Conservation (phyloP, 2,888 invertebrate species). For the Dryadula phaetusa region DNA sequence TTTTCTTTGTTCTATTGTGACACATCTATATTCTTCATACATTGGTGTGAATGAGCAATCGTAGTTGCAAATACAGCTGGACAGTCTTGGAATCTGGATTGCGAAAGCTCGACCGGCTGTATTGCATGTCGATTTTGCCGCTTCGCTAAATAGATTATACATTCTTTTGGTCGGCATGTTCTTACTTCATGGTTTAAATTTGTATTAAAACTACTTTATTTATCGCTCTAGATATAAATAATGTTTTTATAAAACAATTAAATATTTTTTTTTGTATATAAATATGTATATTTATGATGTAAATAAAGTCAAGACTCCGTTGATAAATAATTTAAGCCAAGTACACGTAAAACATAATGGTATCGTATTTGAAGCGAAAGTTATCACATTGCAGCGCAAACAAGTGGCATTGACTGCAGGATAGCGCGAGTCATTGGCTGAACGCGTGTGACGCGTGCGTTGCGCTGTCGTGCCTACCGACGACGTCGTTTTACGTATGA, state of each 20-base stretch:
- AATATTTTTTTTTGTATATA: not conserved
- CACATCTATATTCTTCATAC: constrained; percentile 30
- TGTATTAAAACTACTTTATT: not conserved
- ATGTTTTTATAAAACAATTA: not conserved
- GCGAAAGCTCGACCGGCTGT: constrained; percentile 70
- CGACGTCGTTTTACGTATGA: constrained; percentile 41
- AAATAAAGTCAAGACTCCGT: not conserved
- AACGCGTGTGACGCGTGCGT: constrained; percentile 41
- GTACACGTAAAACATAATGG: constrained; percentile 39
- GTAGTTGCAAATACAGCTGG: constrained; percentile 49
- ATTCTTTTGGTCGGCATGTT: constrained; percentile 37
- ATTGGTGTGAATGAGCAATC: constrained; percentile 33
- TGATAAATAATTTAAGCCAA: constrained; percentile 9
- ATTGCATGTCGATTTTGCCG: constrained; percentile 69
- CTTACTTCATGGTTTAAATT: constrained; percentile 26
- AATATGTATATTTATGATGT: not conserved
- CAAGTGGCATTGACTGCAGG: constrained; percentile 54
- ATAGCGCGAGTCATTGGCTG: constrained; percentile 49
- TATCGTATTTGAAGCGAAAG: constrained; percentile 54
- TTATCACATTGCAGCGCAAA: constrained; percentile 50
- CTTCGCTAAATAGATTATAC: constrained; percentile 44
- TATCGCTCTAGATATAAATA: not conserved
- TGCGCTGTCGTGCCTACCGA: constrained; percentile 40
- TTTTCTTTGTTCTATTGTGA: not conserved
- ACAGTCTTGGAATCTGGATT: constrained; percentile 57